Evolutionary conservation across 2,113 vertebrate genomes (phyloP).

Genomic region (Cygnus atratus): DNA sequence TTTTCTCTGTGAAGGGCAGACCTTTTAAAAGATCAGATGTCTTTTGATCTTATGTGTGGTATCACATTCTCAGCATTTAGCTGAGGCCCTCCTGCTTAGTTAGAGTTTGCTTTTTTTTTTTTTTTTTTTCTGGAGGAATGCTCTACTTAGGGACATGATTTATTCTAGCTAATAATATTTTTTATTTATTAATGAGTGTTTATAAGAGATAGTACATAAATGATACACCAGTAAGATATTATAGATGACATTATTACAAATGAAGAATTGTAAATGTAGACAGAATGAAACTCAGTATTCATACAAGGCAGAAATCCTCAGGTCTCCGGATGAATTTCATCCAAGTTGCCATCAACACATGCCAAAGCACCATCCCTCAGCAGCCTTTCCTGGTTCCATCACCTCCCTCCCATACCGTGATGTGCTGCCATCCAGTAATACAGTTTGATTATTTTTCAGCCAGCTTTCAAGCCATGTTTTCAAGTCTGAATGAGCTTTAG

Average conservation of each 20-base stretch:
- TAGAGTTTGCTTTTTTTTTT: not conserved
- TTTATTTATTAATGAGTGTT: not conserved
- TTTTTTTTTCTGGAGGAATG: not conserved
- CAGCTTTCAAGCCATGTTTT: not conserved
- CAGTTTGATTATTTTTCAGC: not conserved
- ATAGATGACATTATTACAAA: not conserved
- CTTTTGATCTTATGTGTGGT: slow-evolving; percentile 4
- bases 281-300: not conserved
- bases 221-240: not conserved
- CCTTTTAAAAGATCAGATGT: slow-evolving; percentile 35
- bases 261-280: not conserved
- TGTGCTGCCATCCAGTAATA: not conserved
- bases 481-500: not conserved
- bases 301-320: not conserved
- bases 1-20: slow-evolving; percentile 44
- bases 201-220: not conserved
- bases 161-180: not conserved
- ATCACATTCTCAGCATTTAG: not conserved
- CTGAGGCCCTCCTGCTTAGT: not conserved
- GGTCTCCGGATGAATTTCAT: not conserved
- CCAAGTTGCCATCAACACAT: not conserved
- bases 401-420: not conserved
- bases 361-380: not conserved
- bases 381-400: not conserved
- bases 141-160: not conserved